These are phyloP conservation scores for Drosophila persimilis DNA, from an alignment of 1,140 invertebrate species.

Conservation along the genomic window DNA sequence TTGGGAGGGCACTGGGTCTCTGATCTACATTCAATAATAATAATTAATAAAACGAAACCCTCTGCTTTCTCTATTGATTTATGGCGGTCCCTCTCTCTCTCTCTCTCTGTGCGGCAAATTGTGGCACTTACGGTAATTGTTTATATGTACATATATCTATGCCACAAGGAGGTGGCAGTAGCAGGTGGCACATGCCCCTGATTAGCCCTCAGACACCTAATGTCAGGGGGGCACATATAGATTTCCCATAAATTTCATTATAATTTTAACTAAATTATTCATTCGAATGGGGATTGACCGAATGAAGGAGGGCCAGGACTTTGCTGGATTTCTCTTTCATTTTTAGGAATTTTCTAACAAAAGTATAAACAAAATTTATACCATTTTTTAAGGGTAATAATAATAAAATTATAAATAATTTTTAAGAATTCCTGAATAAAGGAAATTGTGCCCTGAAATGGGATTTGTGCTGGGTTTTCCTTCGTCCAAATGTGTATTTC, in stretches of 20 bases:
- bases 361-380: no score
- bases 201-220: conserved; percentile 30
- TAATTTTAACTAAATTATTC: conserved; percentile 38
- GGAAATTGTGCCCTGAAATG: no score
- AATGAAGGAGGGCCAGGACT: no score
- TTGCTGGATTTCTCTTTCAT: conserved; percentile 23
- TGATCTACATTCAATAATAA: conserved; percentile 59
- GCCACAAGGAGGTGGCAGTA: no score
- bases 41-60: conserved; percentile 66
- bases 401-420: no score
- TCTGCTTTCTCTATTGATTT: conserved; percentile 41
- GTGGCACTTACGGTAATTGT: conserved; percentile 76
- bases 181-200: conserved; percentile 30
- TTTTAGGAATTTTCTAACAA: no score
- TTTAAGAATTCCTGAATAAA: no score
- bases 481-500: no score
- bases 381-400: no score
- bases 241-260: conserved; percentile 38
- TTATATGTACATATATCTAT: conserved; percentile 39
- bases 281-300: conserved; percentile 3
- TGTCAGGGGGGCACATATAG: neutral
- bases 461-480: no score
- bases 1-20: no score
- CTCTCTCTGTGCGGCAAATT: conserved; percentile 25
- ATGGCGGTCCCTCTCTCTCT: neutral